These are phyloP conservation scores for Xestia c-nigrum DNA, from an alignment of 2,888 invertebrate species.

Conservation along the genomic window DNA sequence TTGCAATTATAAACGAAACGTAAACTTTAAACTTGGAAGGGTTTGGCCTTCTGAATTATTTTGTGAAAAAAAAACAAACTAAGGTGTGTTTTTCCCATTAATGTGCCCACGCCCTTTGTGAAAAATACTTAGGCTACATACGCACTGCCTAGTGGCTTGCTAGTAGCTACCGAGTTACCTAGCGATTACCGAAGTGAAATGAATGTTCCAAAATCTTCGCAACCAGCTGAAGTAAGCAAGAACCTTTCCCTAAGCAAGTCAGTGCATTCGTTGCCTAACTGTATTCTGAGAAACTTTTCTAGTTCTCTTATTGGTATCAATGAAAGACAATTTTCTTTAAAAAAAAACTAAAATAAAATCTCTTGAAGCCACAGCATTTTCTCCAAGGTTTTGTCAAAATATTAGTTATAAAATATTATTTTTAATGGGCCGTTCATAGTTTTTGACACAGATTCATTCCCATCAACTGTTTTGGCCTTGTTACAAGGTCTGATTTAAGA, in stretches of 20 bases:
- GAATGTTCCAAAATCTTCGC: background rate
- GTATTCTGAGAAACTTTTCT: background rate
- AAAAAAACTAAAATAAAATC: background rate
- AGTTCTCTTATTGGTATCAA: background rate
- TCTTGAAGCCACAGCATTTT: background rate
- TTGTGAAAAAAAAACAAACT: background rate
- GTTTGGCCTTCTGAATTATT: background rate
- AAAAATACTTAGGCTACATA: background rate
- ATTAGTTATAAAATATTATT: slow-evolving; percentile 36
- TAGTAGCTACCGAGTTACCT: background rate
- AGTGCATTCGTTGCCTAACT: background rate
- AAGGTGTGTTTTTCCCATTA: background rate
- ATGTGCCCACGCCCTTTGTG: background rate
- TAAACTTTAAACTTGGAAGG: too few species aligned
- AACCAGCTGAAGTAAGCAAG: background rate
- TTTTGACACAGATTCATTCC: slow-evolving; percentile 46
- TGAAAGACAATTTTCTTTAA: background rate
- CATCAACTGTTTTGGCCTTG: slow-evolving; percentile 54
- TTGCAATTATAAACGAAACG: too few species aligned
- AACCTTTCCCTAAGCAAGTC: background rate
- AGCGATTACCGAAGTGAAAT: background rate
- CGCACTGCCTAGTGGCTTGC: background rate
- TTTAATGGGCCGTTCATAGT: slow-evolving; percentile 38
- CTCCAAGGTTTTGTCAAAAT: slow-evolving; percentile 29
- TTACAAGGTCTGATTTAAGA: slow-evolving; percentile 53